phyloP scores from a whole-genome alignment of 2,888 invertebrate species.

The Muscina levida region DNA sequence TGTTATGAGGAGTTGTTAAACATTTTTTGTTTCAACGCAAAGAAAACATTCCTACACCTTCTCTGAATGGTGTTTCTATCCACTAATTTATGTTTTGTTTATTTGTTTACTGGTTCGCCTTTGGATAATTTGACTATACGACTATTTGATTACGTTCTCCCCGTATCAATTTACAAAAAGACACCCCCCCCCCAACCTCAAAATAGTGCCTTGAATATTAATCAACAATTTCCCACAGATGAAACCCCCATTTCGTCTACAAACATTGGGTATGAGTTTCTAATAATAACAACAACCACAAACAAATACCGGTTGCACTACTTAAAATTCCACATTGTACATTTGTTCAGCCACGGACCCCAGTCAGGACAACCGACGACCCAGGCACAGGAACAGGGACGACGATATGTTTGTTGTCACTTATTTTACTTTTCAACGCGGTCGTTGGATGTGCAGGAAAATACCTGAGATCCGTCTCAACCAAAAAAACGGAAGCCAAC shows the following conservation, averaged over 20 bases:
- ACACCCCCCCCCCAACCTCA: too few species aligned
- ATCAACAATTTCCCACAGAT: neutral
- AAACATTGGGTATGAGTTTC: neutral
- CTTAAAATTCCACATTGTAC: slow-evolving; percentile 14
- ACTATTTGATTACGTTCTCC: too few species aligned
- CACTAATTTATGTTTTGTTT: too few species aligned
- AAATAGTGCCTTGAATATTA: too few species aligned
- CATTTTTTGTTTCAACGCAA: too few species aligned
- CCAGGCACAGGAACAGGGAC: neutral
- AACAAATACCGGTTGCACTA: slow-evolving; percentile 33
- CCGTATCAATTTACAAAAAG: too few species aligned
- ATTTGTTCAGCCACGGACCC: neutral
- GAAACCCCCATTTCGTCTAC: neutral
- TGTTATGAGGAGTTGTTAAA: too few species aligned
- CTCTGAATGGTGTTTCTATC: too few species aligned
- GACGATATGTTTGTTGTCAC: slow-evolving; percentile 28
- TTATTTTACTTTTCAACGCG: slow-evolving; percentile 28
- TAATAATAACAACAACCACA: neutral
- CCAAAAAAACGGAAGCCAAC: slow-evolving; percentile 39
- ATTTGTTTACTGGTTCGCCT: too few species aligned
- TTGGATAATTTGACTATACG: too few species aligned
- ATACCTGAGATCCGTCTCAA: neutral
- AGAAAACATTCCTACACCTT: too few species aligned
- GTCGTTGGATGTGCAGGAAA: slow-evolving; percentile 8
- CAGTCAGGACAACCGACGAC: neutral